phyloP scores from a whole-genome alignment of 2,113 vertebrate genomes.

The Notothenia coriiceps region DNA sequence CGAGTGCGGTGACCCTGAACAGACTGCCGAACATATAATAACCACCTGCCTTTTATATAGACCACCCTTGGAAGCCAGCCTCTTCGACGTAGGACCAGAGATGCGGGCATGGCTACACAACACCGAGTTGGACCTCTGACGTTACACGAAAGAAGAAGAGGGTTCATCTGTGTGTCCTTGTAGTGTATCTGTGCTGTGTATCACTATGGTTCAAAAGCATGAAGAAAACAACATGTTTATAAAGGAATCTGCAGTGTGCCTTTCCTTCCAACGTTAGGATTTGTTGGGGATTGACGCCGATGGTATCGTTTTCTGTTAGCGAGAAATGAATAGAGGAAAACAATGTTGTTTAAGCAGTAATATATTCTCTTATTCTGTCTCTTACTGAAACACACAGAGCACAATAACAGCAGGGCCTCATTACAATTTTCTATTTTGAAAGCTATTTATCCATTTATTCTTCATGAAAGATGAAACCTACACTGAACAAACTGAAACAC shows the following conservation, averaged over 20 bases:
- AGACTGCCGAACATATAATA: too few species aligned
- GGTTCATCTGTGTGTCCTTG: not conserved
- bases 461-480: not conserved
- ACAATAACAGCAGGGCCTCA: too few species aligned
- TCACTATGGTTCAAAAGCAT: not conserved
- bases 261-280: not conserved
- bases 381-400: not conserved
- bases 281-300: constrained; percentile 5
- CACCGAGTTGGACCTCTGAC: too few species aligned
- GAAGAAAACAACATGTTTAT: not conserved
- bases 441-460: not conserved
- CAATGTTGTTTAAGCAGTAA: not conserved
- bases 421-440: too few species aligned
- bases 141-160: too few species aligned
- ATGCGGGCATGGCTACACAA: too few species aligned
- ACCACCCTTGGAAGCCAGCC: too few species aligned
- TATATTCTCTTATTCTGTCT: not conserved
- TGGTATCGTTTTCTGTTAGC: constrained; percentile 14
- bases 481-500: too few species aligned
- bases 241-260: not conserved
- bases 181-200: not conserved
- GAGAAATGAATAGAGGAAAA: not conserved
- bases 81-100: too few species aligned
- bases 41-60: too few species aligned
- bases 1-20: too few species aligned